Conservation (phyloP, 2,888 invertebrate genomes). For the Hymenopus coronatus region DNA sequence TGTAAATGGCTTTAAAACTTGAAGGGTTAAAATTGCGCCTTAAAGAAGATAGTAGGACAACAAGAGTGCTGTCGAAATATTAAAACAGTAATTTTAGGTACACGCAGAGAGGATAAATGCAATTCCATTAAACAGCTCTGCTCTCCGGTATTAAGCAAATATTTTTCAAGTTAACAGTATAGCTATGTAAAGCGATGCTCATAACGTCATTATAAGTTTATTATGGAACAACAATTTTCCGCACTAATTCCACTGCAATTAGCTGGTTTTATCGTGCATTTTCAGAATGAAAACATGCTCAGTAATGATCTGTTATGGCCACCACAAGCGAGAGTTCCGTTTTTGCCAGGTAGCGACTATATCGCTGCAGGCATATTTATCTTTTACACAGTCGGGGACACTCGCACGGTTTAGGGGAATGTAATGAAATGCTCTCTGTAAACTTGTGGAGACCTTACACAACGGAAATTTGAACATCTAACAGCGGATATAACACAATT, state of each 20-base stretch:
- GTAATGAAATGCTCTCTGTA: not conserved
- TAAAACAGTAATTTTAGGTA: no score
- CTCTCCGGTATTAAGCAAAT: no score
- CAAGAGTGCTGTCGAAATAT: no score
- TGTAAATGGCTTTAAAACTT: no score
- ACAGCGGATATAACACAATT: not conserved
- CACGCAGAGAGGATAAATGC: no score
- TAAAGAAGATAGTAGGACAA: no score
- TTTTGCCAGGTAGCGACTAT: not conserved
- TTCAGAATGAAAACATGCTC: no score
- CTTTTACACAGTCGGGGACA: not conserved
- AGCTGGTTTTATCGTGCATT: not conserved
- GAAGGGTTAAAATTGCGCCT: no score
- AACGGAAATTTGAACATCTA: not conserved
- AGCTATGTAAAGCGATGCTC: not conserved
- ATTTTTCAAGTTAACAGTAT: no score
- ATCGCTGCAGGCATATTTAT: not conserved
- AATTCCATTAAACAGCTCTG: no score
- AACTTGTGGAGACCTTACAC: not conserved
- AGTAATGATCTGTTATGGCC: no score
- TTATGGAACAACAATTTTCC: not conserved
- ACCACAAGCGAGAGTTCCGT: not conserved
- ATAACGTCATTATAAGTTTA: not conserved
- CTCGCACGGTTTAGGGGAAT: not conserved
- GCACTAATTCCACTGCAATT: not conserved